Evolutionary conservation across 2,797 vertebrate genomes (phyloP).

Genomic region (Diglossa cyanea): DNA sequence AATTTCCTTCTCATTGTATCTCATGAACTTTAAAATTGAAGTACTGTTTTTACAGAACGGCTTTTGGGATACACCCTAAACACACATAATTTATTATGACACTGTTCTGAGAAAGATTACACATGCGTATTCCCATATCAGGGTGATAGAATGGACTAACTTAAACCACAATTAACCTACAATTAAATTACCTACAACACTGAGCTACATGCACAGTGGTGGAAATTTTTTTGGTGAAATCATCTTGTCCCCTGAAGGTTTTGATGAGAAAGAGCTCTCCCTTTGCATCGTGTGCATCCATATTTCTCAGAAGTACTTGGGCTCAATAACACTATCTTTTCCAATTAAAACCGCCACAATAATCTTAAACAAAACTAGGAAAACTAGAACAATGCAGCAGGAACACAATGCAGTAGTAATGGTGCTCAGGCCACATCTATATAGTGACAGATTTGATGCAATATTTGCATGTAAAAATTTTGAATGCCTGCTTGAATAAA

Average conservation of each 20-base stretch:
- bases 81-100: not conserved
- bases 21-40: not conserved
- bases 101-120: not conserved
- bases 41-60: not conserved
- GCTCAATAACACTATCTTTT: not conserved
- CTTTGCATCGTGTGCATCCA: not conserved
- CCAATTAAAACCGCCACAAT: not conserved
- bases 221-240: not conserved
- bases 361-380: not conserved
- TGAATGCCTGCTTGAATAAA: not conserved
- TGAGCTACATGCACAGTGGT: not conserved
- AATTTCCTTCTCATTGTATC: not conserved
- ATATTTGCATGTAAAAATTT: not conserved
- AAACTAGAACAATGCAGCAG: not conserved
- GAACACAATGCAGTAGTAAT: not conserved
- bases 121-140: not conserved
- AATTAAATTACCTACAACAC: not conserved
- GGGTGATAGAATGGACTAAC: not conserved
- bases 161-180: too few species aligned
- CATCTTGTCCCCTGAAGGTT: not conserved
- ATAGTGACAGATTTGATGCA: not conserved
- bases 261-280: not conserved
- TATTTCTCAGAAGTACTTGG: not conserved
- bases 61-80: not conserved
- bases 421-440: not conserved